Percentiles rank a stretch among this genome's conserved stretches.
Conservation (phyloP, 2,888 invertebrate species). For the Vannuccia rotundouncinata region DNA sequence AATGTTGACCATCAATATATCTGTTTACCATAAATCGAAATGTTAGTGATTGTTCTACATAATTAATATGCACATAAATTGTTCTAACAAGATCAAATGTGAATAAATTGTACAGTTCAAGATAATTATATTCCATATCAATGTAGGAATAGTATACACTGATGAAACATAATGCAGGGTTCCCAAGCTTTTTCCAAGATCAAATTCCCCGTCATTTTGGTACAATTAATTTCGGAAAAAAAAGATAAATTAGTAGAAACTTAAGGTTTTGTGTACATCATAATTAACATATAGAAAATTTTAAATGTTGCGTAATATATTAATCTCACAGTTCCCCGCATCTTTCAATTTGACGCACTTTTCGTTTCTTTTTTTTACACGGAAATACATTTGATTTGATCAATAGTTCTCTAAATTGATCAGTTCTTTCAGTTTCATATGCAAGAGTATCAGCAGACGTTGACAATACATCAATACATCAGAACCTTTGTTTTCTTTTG, state of each 20-base stretch:
- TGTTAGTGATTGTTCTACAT: no score
- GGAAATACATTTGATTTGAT: constrained; percentile 8
- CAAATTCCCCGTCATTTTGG: neutral
- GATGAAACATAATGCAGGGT: neutral
- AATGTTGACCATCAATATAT: no score
- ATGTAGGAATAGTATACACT: no score
- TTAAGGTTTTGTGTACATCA: constrained; percentile 7
- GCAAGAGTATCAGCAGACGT: neutral
- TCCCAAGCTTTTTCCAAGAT: constrained; percentile 1
- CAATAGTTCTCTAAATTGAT: constrained; percentile 11
- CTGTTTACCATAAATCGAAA: no score
- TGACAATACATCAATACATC: neutral
- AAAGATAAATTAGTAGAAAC: constrained; percentile 4
- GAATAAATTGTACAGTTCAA: no score
- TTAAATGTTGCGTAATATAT: constrained; percentile 18
- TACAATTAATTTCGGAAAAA: constrained; percentile 6
- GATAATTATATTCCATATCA: no score
- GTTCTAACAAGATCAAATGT: no score
- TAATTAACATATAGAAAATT: neutral
- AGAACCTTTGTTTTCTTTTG: no score
- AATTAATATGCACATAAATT: no score
- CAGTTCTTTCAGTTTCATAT: constrained; percentile 12
- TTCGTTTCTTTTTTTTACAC: neutral
- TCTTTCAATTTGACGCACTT: constrained; percentile 15
- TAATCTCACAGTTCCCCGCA: neutral